phyloP scores from a whole-genome alignment of 1,140 invertebrate genomes.

The Achroia grisella region DNA sequence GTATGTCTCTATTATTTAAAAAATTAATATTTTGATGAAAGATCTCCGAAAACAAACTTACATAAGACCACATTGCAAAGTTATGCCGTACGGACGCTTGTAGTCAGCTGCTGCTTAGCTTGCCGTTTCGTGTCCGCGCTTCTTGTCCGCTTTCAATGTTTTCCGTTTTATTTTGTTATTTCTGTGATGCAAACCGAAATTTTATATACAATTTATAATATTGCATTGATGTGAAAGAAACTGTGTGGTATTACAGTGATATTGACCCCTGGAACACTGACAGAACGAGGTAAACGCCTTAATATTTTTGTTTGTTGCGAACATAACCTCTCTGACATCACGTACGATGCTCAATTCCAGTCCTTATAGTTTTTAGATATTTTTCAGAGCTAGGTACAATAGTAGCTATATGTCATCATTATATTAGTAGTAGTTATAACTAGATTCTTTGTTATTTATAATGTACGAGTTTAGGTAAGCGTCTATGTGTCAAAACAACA shows the following conservation, averaged over 20 bases:
- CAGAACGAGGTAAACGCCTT: conserved; percentile 69
- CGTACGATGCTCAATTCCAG: conserved; percentile 42
- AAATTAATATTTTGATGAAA: not conserved
- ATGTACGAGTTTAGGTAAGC: too few species aligned
- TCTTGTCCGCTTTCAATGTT: conserved; percentile 75
- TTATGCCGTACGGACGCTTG: conserved; percentile 41
- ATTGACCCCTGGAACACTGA: conserved; percentile 45
- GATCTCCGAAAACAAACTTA: not conserved
- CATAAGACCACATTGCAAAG: conserved; percentile 43
- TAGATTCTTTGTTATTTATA: too few species aligned
- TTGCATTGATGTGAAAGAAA: conserved; percentile 52
- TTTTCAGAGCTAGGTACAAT: conserved; percentile 11
- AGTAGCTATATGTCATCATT: too few species aligned
- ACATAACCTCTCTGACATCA: conserved; percentile 64
- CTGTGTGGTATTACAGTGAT: conserved; percentile 60
- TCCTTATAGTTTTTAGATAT: conserved; percentile 24
- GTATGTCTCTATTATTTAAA: not conserved
- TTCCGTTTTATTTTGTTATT: conserved; percentile 75
- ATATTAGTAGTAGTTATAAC: too few species aligned
- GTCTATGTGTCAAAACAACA: too few species aligned
- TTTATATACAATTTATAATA: conserved; percentile 57
- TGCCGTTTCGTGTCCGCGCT: conserved; percentile 74
- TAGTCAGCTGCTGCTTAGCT: conserved; percentile 75
- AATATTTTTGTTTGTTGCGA: conserved; percentile 70
- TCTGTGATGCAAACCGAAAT: conserved; percentile 72